phyloP scores from a whole-genome alignment of 2,797 vertebrate species.

The Gallinago nigripennis region DNA sequence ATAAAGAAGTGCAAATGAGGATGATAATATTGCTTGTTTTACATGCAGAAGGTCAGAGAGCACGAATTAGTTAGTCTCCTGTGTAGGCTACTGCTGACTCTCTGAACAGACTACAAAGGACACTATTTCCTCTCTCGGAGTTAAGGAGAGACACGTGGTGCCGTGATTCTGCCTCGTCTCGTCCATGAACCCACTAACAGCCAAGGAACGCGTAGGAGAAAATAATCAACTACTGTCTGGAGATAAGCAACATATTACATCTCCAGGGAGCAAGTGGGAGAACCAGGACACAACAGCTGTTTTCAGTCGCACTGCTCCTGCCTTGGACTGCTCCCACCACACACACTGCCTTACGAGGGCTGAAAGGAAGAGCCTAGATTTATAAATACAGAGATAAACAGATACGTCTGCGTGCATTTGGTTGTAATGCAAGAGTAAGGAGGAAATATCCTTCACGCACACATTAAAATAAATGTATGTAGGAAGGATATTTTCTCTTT shows the following conservation, averaged over 20 bases:
- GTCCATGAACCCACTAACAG: not conserved
- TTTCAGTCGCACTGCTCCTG: slow-evolving; percentile 17
- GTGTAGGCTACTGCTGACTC: not conserved
- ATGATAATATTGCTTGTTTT: slow-evolving; percentile 47
- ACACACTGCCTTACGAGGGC: not conserved
- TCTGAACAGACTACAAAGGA: not conserved
- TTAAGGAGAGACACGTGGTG: not conserved
- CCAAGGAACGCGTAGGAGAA: not conserved
- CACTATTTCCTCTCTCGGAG: not conserved
- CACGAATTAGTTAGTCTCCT: slow-evolving; percentile 27
- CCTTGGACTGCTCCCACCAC: slow-evolving; percentile 31
- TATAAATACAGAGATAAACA: slow-evolving; percentile 43
- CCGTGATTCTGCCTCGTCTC: not conserved
- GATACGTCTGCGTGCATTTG: not conserved
- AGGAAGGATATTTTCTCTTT: no score
- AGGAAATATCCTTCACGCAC: slow-evolving; percentile 37
- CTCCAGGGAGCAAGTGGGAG: slow-evolving; percentile 17
- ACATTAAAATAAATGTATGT: not conserved
- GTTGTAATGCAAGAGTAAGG: slow-evolving; percentile 13
- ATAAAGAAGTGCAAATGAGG: slow-evolving; percentile 52
- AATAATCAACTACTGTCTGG: slow-evolving; percentile 44
- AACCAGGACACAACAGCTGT: slow-evolving; percentile 41
- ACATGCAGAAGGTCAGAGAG: slow-evolving; percentile 57
- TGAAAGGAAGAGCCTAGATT: slow-evolving; percentile 34
- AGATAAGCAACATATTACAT: slow-evolving; percentile 48